phyloP scores from a whole-genome alignment of 1,140 invertebrate species.

The Diachasmimorpha longicaudata region DNA sequence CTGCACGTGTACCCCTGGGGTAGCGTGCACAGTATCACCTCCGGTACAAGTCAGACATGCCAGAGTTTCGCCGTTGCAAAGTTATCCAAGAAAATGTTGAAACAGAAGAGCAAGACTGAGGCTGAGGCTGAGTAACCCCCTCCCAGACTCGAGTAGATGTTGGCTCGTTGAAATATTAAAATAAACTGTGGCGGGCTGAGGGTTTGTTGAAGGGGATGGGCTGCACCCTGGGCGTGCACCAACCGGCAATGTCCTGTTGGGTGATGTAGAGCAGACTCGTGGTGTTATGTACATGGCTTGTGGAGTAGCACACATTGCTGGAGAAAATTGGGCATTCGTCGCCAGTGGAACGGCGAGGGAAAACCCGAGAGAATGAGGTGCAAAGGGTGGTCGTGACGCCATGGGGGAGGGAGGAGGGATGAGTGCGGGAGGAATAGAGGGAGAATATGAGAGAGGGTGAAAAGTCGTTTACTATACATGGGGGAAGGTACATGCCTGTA shows the following conservation, averaged over 20 bases:
- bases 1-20: not conserved
- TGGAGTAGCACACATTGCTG: constrained; percentile 3
- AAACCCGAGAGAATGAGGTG: not conserved
- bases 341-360: constrained; percentile 1
- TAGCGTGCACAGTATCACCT: not conserved
- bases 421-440: not conserved
- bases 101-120: not conserved
- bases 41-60: not conserved
- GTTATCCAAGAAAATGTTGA: not conserved
- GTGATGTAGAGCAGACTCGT: constrained; percentile 25
- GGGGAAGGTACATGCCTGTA: constrained; percentile 7
- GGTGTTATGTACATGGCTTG: not conserved
- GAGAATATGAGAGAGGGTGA: constrained; percentile 16
- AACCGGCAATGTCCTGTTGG: constrained; percentile 9
- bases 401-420: not conserved
- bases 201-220: constrained; percentile 20
- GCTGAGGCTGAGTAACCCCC: no score
- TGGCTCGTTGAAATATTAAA: constrained; percentile 28
- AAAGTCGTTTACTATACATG: constrained; percentile 20
- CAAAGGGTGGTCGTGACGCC: not conserved
- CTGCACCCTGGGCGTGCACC: not conserved
- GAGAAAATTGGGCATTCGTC: constrained; percentile 1
- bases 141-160: not conserved
- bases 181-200: constrained; percentile 22
- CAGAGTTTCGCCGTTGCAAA: not conserved